Evolutionary conservation across 2,888 invertebrate species (phyloP).

Genomic region (Trachelus troglodyta): DNA sequence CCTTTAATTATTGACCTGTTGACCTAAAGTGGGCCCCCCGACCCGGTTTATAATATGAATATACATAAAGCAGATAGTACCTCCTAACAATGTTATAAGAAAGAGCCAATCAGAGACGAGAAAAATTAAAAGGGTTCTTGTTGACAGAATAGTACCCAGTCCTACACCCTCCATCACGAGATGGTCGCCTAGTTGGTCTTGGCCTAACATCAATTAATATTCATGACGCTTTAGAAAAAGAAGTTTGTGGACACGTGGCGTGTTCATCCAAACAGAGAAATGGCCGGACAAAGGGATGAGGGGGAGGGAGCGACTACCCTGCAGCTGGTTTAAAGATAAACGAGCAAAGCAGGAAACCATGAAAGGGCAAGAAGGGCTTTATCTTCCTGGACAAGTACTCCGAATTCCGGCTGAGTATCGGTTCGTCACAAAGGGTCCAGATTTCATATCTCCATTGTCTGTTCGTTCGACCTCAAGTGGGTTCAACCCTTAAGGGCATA

Average conservation of each 20-base stretch:
- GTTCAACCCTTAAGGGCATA: slow-evolving; percentile 62
- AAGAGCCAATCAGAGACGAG: too few relatives aligned
- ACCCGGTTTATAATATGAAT: too few relatives aligned
- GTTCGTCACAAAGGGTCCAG: too few relatives aligned
- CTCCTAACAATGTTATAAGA: too few relatives aligned
- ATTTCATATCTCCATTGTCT: too few relatives aligned
- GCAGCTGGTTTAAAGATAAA: slow-evolving; percentile 56
- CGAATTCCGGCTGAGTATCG: too few relatives aligned
- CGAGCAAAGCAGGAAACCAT: slow-evolving; percentile 56
- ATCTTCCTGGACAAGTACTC: neutral
- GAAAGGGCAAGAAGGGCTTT: slow-evolving; percentile 29
- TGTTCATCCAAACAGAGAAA: slow-evolving; percentile 8
- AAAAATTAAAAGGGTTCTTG: too few relatives aligned
- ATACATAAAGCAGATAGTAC: too few relatives aligned
- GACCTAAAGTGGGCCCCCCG: too few relatives aligned
- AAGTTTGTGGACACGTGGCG: slow-evolving; percentile 10
- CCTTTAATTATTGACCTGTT: too few relatives aligned
- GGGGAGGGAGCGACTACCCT: slow-evolving; percentile 7
- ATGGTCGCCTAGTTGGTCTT: slow-evolving; percentile 57
- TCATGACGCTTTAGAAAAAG: slow-evolving; percentile 28
- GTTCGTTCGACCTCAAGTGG: slow-evolving; percentile 1
- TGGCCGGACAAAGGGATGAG: slow-evolving; percentile 10
- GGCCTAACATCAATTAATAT: slow-evolving; percentile 58
- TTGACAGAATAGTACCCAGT: too few relatives aligned
- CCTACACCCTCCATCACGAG: slow-evolving; percentile 40